These are phyloP conservation scores for Marisa cornuarietis DNA, from an alignment of 1,140 invertebrate genomes.

Conservation along the genomic window DNA sequence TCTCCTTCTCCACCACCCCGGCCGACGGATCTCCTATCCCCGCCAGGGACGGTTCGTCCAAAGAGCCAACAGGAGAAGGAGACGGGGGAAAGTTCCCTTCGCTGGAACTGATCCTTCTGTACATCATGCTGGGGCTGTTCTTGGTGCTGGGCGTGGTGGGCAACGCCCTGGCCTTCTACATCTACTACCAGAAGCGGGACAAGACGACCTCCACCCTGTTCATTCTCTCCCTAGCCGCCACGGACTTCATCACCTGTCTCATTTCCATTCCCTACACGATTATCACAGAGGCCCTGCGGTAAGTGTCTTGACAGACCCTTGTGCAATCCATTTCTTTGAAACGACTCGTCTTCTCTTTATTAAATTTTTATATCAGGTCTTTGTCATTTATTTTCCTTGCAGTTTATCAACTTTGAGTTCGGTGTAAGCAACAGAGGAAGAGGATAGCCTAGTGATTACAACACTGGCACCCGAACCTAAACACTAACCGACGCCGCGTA, in stretches of 20 bases:
- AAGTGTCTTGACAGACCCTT: not conserved
- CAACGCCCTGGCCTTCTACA: conserved; percentile 55
- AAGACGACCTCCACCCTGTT: conserved; percentile 53
- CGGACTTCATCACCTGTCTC: conserved; percentile 49
- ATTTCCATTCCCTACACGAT: conserved; percentile 47
- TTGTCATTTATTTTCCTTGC: too few relatives aligned
- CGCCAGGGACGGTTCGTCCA: not conserved
- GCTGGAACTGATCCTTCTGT: conserved; percentile 12
- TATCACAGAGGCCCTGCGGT: conserved; percentile 32
- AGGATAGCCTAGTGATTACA: too few relatives aligned
- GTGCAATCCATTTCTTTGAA: not conserved
- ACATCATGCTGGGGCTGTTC: conserved; percentile 29
- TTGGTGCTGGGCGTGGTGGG: conserved; percentile 44
- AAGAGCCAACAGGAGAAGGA: not conserved
- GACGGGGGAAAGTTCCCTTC: not conserved
- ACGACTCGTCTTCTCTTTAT: conserved; percentile 10
- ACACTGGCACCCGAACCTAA: too few relatives aligned
- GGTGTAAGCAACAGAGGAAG: too few relatives aligned
- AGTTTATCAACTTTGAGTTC: too few relatives aligned
- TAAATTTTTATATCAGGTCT: conserved; percentile 10
- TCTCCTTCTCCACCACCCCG: conserved; percentile 8
- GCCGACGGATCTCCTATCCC: not conserved
- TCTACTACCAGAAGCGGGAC: conserved; percentile 54
- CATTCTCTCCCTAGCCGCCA: conserved; percentile 51
- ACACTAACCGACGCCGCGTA: too few relatives aligned